Evolutionary conservation across 2,888 invertebrate species (phyloP).

Genomic region (Eurytoma californica): DNA sequence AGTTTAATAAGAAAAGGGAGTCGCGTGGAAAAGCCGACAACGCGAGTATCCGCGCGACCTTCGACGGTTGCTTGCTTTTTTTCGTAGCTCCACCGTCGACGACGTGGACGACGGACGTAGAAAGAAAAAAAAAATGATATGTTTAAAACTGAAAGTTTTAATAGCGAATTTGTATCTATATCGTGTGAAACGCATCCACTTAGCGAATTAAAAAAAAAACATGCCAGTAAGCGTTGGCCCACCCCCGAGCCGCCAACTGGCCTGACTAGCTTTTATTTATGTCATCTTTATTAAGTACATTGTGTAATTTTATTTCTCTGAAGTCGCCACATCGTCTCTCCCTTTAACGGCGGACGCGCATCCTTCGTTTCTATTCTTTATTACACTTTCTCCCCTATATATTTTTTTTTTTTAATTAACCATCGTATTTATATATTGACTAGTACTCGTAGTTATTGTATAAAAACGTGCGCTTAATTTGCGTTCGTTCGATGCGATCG

Average conservation of each 20-base stretch:
- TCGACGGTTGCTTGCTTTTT: conserved; percentile 35
- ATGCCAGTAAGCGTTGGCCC: conserved; percentile 33
- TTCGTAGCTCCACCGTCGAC: conserved; percentile 29
- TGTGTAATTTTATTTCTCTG: conserved; percentile 41
- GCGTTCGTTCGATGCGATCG: conserved; percentile 17
- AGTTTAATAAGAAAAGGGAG: not conserved
- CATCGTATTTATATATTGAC: conserved; percentile 28
- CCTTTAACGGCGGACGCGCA: no score
- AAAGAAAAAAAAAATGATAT: conserved; percentile 52
- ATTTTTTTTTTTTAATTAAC: conserved; percentile 39
- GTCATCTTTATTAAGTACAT: conserved; percentile 12
- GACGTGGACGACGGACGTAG: conserved; percentile 3
- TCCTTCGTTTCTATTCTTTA: not conserved
- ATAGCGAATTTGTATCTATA: conserved; percentile 53
- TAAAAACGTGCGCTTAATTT: conserved; percentile 15
- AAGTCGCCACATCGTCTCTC: not conserved
- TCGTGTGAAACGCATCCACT: conserved; percentile 29
- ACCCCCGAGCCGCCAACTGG: conserved; percentile 31
- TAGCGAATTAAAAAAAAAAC: conserved; percentile 46
- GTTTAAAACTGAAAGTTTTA: conserved; percentile 52
- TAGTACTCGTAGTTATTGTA: conserved; percentile 42
- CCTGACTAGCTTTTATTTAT: conserved; percentile 46
- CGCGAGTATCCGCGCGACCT: conserved; percentile 8
- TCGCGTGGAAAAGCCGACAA: conserved; percentile 30
- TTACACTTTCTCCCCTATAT: not conserved